Evolutionary conservation across 1,140 invertebrate species (phyloP), one percentile per base, ranked within the genome.

Genomic region (Trichoplusia ni): DNA sequence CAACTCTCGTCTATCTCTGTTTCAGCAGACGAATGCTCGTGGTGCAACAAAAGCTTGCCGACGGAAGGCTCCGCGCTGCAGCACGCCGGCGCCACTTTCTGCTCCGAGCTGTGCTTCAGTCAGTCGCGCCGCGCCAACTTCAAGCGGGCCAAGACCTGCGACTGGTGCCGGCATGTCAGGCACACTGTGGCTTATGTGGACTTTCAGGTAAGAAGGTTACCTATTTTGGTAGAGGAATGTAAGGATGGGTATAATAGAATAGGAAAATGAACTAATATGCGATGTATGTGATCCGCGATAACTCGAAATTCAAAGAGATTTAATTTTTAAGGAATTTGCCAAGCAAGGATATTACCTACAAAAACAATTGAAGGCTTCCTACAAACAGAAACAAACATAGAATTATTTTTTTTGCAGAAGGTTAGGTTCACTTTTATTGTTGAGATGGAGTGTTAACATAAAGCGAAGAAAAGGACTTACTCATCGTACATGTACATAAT

Each of bases 131-230:
- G 96, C 37, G 96, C 97, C 0, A 96, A 95, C 64, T 97, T 97
- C 86, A 98, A 98, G 85, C 94, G 95, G 71, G 96, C 96, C 60
- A 97, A 97, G 86, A 96, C 96, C n/a, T 98, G 97, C 81, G 96
- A 98, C 84, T 98, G 97, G 96, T 98, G 97, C 83, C 93, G 95
- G 65, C 96, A 98, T 77, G 94, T 98, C 6, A 91, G 96, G 16
- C 96, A 97, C 77, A 97, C 97, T 0, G 95, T 98, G n/a, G 97
- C 95, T 71, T 97, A 97, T 75, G 96, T 97, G 11, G 97, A 98
- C 84, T 97, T 97, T 82, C 87, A 90, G 84, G 87, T 90, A n/a
- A 58, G 33, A 8, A n/a, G n/a, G n/a, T n/a, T n/a, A n/a, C n/a
- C n/a, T n/a, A n/a, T n/a, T n/a, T n/a, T n/a, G n/a, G 29, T 16